A percentile compares a stretch with the other conserved stretches of the same genome.
Evolutionary conservation across 2,888 invertebrate genomes (phyloP).

Genomic region (Andrena dorsata): DNA sequence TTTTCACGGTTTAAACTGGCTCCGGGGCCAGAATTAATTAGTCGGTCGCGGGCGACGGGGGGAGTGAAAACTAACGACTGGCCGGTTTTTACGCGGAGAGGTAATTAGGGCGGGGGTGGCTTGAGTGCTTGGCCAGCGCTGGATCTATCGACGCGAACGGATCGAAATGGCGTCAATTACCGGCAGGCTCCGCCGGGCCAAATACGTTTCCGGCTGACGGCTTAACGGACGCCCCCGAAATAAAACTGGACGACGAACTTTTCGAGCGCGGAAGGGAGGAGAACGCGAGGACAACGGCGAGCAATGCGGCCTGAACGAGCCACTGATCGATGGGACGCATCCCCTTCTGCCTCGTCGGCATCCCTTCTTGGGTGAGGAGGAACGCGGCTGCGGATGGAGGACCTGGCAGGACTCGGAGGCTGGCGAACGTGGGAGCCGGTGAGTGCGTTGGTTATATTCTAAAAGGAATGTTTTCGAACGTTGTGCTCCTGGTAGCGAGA

Average conservation of each 20-base stretch:
- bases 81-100: constrained; percentile 45
- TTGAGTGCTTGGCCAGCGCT: constrained; percentile 23
- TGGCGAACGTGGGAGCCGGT: too few relatives aligned
- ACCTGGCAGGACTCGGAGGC: neutral
- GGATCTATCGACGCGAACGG: constrained; percentile 54
- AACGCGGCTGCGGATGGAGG: neutral
- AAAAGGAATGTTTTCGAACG: too few relatives aligned
- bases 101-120: constrained; percentile 58
- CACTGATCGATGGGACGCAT: constrained; percentile 69
- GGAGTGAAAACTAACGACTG: constrained; percentile 60
- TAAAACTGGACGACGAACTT: constrained; percentile 53
- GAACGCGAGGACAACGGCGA: constrained; percentile 13
- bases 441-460: too few relatives aligned
- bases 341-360: constrained; percentile 15
- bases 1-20: constrained; percentile 65
- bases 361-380: neutral
- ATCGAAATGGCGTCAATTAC: constrained; percentile 73
- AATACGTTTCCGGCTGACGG: constrained; percentile 56
- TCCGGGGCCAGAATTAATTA: constrained; percentile 67
- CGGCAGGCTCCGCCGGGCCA: constrained; percentile 43
- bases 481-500: too few relatives aligned
- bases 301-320: constrained; percentile 53
- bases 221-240: constrained; percentile 46
- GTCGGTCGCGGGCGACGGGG: constrained; percentile 28
- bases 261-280: constrained; percentile 11